Conservation (phyloP, 2,888 invertebrate species). For the Amblyjoppa fuscipennis region DNA sequence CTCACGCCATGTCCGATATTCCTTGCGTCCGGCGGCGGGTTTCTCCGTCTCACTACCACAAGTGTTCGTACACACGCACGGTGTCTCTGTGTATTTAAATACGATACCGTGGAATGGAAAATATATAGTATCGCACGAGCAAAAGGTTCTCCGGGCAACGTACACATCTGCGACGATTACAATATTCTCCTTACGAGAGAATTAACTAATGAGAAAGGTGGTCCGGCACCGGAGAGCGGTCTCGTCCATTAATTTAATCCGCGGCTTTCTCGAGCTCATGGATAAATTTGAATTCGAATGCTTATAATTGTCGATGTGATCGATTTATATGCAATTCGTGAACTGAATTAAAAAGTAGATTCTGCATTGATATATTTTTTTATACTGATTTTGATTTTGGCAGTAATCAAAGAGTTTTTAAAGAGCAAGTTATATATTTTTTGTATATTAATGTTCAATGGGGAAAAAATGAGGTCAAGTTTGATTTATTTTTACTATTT, state of each 20-base stretch:
- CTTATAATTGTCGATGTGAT: constrained; percentile 29
- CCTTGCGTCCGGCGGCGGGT: constrained; percentile 54
- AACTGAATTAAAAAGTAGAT: neutral
- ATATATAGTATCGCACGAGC: constrained; percentile 18
- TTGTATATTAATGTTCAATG: too few species aligned
- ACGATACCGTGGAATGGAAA: constrained; percentile 28
- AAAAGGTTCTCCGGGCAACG: constrained; percentile 44
- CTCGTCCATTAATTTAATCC: constrained; percentile 52
- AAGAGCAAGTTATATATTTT: too few species aligned
- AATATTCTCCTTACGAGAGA: constrained; percentile 61
- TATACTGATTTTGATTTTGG: too few species aligned
- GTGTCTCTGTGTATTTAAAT: constrained; percentile 41
- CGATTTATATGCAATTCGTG: constrained; percentile 1
- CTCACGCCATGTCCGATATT: constrained; percentile 54
- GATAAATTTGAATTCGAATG: neutral
- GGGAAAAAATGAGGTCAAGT: neutral
- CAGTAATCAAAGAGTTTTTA: too few species aligned
- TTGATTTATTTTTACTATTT: too few species aligned
- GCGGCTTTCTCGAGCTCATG: constrained; percentile 3
- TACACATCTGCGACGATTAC: constrained; percentile 66
- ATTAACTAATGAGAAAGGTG: constrained; percentile 66
- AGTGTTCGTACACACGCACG: neutral
- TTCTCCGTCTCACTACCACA: constrained; percentile 18
- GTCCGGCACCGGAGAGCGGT: neutral
- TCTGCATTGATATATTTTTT: too few species aligned